A percentile compares a stretch with the other conserved stretches of the same genome.
Conservation (phyloP, 2,797 vertebrate species). For the Sebastiscus albofasciatus region DNA sequence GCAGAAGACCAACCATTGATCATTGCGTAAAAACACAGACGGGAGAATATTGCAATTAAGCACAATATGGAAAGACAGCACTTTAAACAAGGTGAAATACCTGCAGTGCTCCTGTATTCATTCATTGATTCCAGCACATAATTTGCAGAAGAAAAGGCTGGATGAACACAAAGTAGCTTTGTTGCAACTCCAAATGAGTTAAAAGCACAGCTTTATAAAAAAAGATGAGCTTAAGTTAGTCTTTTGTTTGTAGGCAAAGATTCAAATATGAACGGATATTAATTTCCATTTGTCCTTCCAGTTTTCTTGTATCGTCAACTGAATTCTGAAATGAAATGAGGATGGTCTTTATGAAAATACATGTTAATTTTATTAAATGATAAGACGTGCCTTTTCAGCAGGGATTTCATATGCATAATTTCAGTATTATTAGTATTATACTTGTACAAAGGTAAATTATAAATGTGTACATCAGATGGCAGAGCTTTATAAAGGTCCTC, state of each 20-base stretch:
- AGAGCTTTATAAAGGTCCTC: conserved; percentile 21
- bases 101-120: conserved; percentile 1
- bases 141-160: conserved; percentile 15
- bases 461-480: conserved; percentile 6
- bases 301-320: conserved; percentile 8
- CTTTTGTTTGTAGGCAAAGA: conserved; percentile 34
- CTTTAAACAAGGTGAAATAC: conserved; percentile 51
- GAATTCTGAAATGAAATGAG: conserved; percentile 27
- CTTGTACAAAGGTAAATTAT: conserved; percentile 21
- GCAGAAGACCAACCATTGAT: conserved; percentile 67
- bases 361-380: conserved; percentile 58
- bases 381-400: conserved; percentile 37
- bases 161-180: not conserved
- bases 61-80: conserved; percentile 54
- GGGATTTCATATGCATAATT: conserved; percentile 37
- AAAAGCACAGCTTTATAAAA: not conserved
- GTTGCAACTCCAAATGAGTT: not conserved
- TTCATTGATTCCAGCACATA: conserved; percentile 26
- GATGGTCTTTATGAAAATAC: conserved; percentile 19
- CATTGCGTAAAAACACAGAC: conserved; percentile 51
- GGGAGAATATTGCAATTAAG: conserved; percentile 61
- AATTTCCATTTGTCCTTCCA: conserved; percentile 29
- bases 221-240: not conserved
- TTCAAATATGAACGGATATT: conserved; percentile 41
- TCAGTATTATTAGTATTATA: not conserved